phyloP scores from a whole-genome alignment of 2,113 vertebrate species.

The Ochotona curzoniae region DNA sequence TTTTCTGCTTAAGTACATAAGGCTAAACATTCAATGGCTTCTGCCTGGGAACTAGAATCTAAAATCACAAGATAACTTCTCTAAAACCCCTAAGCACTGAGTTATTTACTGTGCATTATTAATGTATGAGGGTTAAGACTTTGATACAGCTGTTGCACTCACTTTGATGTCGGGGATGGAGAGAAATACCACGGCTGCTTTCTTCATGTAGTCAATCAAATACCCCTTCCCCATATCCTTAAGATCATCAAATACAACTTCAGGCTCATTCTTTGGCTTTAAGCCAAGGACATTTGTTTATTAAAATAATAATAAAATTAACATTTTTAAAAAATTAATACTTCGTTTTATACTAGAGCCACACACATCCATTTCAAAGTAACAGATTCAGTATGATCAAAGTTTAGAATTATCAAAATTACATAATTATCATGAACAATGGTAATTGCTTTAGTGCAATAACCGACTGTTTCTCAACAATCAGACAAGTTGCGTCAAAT shows the following conservation, averaged over 20 bases:
- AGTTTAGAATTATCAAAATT: constrained; percentile 44
- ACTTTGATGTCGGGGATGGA: constrained; percentile 82
- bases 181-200: constrained; percentile 42
- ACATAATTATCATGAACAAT: constrained; percentile 8
- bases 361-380: constrained; percentile 15
- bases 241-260: constrained; percentile 45
- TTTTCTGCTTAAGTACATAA: constrained; percentile 67
- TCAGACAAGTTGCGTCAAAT: neutral
- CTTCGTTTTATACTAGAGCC: neutral
- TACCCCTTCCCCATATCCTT: constrained; percentile 55
- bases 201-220: constrained; percentile 58
- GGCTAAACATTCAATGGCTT: constrained; percentile 69
- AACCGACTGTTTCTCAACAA: constrained; percentile 5
- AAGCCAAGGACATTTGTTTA: neutral
- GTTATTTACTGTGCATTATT: constrained; percentile 88
- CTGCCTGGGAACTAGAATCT: constrained; percentile 72
- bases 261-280: constrained; percentile 10
- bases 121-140: constrained; percentile 87
- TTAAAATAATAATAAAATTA: constrained; percentile 40
- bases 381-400: neutral
- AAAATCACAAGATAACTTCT: constrained; percentile 77
- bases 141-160: constrained; percentile 83
- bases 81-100: constrained; percentile 81
- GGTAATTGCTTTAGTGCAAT: constrained; percentile 1
- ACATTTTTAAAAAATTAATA: constrained; percentile 8